Evolutionary conservation across 2,113 vertebrate species (phyloP).

Genomic region (Pandion haliaetus): DNA sequence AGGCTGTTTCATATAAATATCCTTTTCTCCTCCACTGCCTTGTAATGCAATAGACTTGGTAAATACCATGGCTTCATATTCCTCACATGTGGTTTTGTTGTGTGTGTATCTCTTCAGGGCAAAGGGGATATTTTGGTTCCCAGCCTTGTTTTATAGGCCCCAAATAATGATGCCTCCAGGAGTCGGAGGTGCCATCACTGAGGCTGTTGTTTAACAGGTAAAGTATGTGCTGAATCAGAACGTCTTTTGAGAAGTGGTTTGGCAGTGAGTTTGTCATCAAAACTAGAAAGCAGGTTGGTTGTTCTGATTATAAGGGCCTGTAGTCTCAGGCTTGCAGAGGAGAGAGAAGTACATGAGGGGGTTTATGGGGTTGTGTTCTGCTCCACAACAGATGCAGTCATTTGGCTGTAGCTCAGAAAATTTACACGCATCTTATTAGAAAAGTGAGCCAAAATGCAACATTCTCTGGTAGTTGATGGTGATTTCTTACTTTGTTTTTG

Average conservation of each 20-base stretch:
- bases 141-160: neutral
- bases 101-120: neutral
- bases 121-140: neutral
- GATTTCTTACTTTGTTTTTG: neutral
- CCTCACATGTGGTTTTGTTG: neutral
- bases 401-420: neutral
- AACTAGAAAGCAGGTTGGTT: neutral
- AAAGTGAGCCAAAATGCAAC: neutral
- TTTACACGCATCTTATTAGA: neutral
- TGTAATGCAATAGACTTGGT: neutral
- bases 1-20: neutral
- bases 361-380: neutral
- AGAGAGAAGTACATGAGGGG: neutral
- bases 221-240: neutral
- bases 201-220: neutral
- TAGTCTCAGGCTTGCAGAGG: neutral
- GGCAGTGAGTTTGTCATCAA: neutral
- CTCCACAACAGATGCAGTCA: neutral
- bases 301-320: neutral
- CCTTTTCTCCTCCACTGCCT: neutral
- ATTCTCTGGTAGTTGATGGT: neutral
- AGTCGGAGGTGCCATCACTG: neutral
- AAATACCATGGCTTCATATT: neutral
- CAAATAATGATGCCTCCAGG: neutral
- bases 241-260: neutral